Percentiles rank a stretch among this genome's conserved stretches.
These are phyloP conservation scores for Hemicentrotus pulcherrimus DNA, from an alignment of 35 echinoderm and acorn worm species.

Conservation along the genomic window DNA sequence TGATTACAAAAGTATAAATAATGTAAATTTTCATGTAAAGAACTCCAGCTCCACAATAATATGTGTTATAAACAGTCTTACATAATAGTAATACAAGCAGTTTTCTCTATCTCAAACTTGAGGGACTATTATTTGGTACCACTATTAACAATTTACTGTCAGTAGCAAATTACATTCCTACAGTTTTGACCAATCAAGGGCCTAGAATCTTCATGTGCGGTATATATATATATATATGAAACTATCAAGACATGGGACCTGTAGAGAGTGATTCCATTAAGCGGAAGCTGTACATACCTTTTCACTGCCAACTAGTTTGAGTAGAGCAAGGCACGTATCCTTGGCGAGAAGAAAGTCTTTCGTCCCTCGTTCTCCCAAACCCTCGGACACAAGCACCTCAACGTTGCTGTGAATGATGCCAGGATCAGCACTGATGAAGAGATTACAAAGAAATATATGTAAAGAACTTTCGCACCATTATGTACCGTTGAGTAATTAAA, in stretches of 20 bases:
- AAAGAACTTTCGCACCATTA: background rate
- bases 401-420: conserved; percentile 81
- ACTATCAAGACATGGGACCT: no score
- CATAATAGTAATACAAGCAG: background rate
- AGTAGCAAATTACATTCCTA: no score
- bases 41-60: background rate
- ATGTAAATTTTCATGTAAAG: background rate
- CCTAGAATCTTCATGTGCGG: no score
- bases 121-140: no score
- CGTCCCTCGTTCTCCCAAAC: conserved; percentile 71
- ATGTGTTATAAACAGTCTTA: background rate
- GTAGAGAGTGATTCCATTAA: background rate
- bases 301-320: conserved; percentile 70
- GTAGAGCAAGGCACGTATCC: conserved; percentile 74
- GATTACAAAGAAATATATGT: background rate
- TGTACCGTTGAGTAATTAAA: no score
- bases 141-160: no score
- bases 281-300: conserved; percentile 65
- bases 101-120: background rate
- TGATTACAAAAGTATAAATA: background rate
- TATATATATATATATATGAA: no score
- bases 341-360: conserved; percentile 81
- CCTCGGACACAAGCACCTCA: conserved; percentile 82
- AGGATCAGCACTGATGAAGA: conserved; percentile 69
- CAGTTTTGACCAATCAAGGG: no score